These are phyloP conservation scores for Parnassius mnemosyne DNA, from an alignment of 2,888 invertebrate species.

Conservation along the genomic window DNA sequence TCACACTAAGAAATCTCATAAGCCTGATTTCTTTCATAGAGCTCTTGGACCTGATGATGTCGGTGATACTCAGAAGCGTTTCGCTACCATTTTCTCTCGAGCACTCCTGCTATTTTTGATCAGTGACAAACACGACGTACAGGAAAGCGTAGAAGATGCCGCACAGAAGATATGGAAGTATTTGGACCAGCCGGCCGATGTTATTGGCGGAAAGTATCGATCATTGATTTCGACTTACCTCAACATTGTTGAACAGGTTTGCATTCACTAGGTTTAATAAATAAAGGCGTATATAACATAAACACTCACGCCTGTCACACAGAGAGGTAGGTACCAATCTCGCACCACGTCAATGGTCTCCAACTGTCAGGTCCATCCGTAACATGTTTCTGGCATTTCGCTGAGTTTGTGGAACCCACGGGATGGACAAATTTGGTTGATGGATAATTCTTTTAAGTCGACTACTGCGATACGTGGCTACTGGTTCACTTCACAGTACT, in stretches of 20 bases:
- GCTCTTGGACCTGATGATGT: slow-evolving; percentile 17
- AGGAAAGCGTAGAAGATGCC: neutral
- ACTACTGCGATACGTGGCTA: too few relatives aligned
- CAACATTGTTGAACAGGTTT: slow-evolving; percentile 5
- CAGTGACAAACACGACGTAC: neutral
- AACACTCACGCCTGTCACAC: too few relatives aligned
- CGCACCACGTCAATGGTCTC: too few relatives aligned
- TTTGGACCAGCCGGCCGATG: slow-evolving; percentile 7
- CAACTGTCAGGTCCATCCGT: too few relatives aligned
- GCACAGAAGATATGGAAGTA: neutral
- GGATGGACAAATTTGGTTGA: too few relatives aligned
- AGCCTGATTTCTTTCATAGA: neutral
- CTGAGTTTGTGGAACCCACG: too few relatives aligned
- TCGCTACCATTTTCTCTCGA: slow-evolving; percentile 6
- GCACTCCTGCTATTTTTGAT: neutral
- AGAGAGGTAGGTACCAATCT: too few relatives aligned
- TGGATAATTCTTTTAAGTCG: too few relatives aligned
- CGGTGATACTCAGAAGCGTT: slow-evolving; percentile 6
- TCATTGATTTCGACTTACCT: neutral
- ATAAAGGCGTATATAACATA: neutral
- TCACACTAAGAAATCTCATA: too few relatives aligned
- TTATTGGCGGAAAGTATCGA: neutral
- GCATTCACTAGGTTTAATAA: neutral
- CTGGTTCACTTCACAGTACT: too few relatives aligned
- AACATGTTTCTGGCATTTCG: too few relatives aligned